Base-by-base conservation (phyloP, 1,140 invertebrate species). In the Papilio machaon region DNA sequence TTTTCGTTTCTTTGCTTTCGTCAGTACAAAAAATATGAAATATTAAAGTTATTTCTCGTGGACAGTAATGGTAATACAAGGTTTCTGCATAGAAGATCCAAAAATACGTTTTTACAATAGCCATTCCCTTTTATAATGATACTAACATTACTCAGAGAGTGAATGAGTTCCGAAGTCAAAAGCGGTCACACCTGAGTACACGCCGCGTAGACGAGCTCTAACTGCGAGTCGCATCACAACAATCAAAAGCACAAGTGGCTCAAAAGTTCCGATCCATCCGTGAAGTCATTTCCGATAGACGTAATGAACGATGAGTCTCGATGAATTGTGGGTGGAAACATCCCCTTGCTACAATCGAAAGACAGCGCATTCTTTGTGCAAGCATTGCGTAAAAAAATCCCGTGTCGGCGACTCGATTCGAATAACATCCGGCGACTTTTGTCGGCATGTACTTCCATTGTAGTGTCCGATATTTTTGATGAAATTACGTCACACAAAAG, bases 381-480 rank as follows among this genome's bases (percentile, higher is more conserved):
- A 52, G 79, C 47, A 84, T 92, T 92, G 91, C 91, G 89, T 93
- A 93, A 92, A 93, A 88, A 94, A 92, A 89, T 84, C 81, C 81
- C 83, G 81, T 82, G 82, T 84, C 87, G 85, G 87, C 88, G 90
- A 91, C 82, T 89, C 92, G 92, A 87, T 88, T 90, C 93, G 93
- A 94, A 94, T 94, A 82, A 91, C 91, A 94, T 94, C 93, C 93
- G 93, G 91, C 93, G 92, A 94, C 92, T 94, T 93, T 93, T 93
- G 91, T 92, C 89, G 90, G 89, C 85, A 82, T 70, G 81, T 82
- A 74, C 74, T 86, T 76, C 91, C 54, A 93, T 94, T 94, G 90
- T 93, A 82, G 84, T 75, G 86, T 90, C 87, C 89, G 87, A 92
- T 92, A 90, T 94, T 93, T 94, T 94, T 94, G 92, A 94, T 94